Evolutionary conservation across 2,888 invertebrate species (phyloP), one percentile per base, ranked within the genome.

Genomic region (Lasioglossum vierecki): DNA sequence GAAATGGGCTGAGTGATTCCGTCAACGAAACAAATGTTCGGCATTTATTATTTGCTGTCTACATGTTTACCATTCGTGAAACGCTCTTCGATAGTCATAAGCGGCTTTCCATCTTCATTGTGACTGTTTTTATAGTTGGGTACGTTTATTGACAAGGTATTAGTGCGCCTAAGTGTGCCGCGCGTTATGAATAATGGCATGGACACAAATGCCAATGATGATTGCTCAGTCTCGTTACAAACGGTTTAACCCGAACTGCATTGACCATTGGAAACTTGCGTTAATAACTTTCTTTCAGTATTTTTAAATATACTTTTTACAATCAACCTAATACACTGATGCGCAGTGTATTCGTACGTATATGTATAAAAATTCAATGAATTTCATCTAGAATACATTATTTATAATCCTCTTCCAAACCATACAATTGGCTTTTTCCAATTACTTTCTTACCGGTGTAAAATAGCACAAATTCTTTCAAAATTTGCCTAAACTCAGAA

Each of bases 1-100:
- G 83, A 91, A 92, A 92, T 89, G 88, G 89, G 85, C 91, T 91
- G 91, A 94, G 92, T 92, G 91, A 93, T 94, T 93, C 94, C 91
- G 91, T 91, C 91, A 93, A 93, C 92, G 91, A 84, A 86, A 86
- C 83, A 82, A 88, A 88, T 41, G 76, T 80, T 46, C 72, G 26
- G 18, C 41, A 71, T 87, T 84, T 83, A 80, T 70, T 53, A 53
- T 74, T 35, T 68, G 76, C 77, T 22, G 70, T 39, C 81, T 49
- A 66, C 70, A 63, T 18, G 72, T 57, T 78, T 72, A 66, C 57
- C 30, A 11, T 79, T 73, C 60, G 71, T 73, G 9, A 13, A 39
- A 73, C 76, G 76, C 26, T 11, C 66, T 53, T 39, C 78, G 63
- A 84, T 85, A 82, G 41, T 41, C 70, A 57, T 66, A 76, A 75